A percentile compares a stretch with the other conserved stretches of the same genome.
These are phyloP conservation scores for Dynastes maya DNA, from an alignment of 2,888 invertebrate genomes.

Conservation along the genomic window DNA sequence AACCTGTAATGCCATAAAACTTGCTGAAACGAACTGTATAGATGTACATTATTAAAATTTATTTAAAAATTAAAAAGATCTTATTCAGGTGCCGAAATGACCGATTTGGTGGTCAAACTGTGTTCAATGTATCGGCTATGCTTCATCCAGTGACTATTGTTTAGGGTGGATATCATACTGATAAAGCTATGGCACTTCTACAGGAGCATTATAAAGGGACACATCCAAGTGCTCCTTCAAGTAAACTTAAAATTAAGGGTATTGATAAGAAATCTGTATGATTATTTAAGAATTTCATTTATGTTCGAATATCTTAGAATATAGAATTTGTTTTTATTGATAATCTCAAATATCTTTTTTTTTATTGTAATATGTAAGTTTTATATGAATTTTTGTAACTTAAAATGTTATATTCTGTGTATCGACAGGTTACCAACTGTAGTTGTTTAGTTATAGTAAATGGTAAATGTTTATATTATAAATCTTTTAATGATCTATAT, in stretches of 20 bases:
- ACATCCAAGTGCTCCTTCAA: conserved; percentile 91
- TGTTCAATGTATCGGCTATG: conserved; percentile 84
- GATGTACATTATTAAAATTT: conserved; percentile 75
- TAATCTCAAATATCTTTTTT: too few relatives aligned
- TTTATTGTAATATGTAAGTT: too few relatives aligned
- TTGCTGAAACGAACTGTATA: conserved; percentile 96
- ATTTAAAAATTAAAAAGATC: conserved; percentile 82
- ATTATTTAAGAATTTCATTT: conserved; percentile 45
- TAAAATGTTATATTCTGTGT: not conserved
- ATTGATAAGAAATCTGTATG: conserved; percentile 45
- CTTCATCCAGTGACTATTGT: conserved; percentile 75
- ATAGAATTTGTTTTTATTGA: too few relatives aligned
- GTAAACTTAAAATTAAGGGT: conserved; percentile 71
- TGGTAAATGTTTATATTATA: too few relatives aligned
- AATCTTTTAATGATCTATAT: too few relatives aligned
- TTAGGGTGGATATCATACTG: conserved; percentile 80
- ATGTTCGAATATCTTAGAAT: too few relatives aligned
- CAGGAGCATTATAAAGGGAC: conserved; percentile 96
- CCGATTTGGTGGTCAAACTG: conserved; percentile 96
- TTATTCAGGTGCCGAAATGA: conserved; percentile 96
- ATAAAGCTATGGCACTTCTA: conserved; percentile 88
- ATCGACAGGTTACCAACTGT: too few relatives aligned
- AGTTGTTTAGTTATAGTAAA: too few relatives aligned
- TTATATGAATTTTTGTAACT: too few relatives aligned
- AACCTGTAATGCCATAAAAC: conserved; percentile 94